These are phyloP conservation scores for Holothuria scabra DNA, from an alignment of 53 echinoderm and acorn worm genomes.

Conservation along the genomic window DNA sequence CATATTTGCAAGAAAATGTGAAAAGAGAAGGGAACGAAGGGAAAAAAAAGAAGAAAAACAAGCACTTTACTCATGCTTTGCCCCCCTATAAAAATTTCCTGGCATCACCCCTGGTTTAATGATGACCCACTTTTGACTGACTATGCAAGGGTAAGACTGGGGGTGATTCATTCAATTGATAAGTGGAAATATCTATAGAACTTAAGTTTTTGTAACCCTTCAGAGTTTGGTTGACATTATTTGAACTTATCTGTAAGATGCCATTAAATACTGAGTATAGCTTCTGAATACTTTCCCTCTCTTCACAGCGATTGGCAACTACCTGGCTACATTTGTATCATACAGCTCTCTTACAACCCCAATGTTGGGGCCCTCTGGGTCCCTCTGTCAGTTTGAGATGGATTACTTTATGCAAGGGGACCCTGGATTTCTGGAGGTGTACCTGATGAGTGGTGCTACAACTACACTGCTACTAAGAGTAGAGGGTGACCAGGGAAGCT, in stretches of 20 bases:
- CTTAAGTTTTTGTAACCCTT: too few relatives aligned
- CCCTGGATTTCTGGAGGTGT: conserved; percentile 53
- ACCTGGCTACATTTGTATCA: conserved; percentile 59
- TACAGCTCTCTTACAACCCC: conserved; percentile 62
- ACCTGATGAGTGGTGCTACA: conserved; percentile 10
- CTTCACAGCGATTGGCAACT: conserved; percentile 42
- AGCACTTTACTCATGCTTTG: too few relatives aligned
- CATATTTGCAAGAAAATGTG: too few relatives aligned
- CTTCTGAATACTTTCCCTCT: too few relatives aligned
- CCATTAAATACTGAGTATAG: neutral
- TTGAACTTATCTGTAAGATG: neutral
- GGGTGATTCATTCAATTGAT: too few relatives aligned
- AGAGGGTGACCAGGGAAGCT: conserved; percentile 23
- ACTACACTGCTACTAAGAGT: neutral
- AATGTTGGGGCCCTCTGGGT: conserved; percentile 55
- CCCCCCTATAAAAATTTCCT: too few relatives aligned
- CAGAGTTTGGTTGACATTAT: neutral
- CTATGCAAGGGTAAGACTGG: too few relatives aligned
- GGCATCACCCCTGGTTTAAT: too few relatives aligned
- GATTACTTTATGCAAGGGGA: conserved; percentile 61
- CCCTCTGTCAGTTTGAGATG: conserved; percentile 62
- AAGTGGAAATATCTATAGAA: too few relatives aligned
- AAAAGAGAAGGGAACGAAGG: too few relatives aligned
- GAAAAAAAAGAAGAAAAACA: too few relatives aligned
- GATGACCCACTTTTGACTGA: too few relatives aligned